A percentile compares a stretch with the other conserved stretches of the same genome.
Evolutionary conservation across 2,797 vertebrate genomes (phyloP).

Genomic region (Tapirus indicus): DNA sequence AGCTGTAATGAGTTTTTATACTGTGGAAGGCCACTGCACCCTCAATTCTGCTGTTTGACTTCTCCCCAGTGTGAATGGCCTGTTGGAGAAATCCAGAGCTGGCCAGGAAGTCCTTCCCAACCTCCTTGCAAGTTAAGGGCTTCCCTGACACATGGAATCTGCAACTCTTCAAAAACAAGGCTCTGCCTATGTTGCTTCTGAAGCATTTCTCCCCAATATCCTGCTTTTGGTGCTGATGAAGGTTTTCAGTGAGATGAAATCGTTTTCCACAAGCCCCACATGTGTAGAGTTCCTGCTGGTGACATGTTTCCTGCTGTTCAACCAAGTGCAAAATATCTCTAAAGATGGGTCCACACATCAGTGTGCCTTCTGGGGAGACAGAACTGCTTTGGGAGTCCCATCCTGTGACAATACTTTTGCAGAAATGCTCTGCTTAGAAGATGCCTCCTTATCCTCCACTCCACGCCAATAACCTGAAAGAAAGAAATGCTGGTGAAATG

Average conservation of each 20-base stretch:
- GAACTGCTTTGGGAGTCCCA: neutral
- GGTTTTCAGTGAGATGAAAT: neutral
- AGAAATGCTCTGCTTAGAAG: neutral
- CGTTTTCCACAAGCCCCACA: constrained; percentile 1
- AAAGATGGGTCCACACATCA: too few relatives aligned
- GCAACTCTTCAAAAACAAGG: neutral
- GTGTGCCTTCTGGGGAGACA: neutral
- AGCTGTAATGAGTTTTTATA: neutral
- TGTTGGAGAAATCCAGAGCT: neutral
- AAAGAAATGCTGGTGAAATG: neutral
- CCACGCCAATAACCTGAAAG: neutral
- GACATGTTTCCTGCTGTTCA: neutral
- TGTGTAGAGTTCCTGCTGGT: neutral
- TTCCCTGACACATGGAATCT: neutral
- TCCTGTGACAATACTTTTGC: neutral
- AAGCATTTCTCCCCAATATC: neutral
- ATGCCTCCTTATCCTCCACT: neutral
- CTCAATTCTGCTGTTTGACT: neutral
- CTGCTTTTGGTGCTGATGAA: neutral
- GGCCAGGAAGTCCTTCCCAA: neutral
- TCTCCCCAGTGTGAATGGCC: neutral
- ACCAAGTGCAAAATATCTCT: neutral
- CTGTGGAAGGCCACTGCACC: neutral
- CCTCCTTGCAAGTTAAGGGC: neutral
- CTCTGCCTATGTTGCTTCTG: neutral